Evolutionary conservation across 2,797 vertebrate genomes (phyloP).

Genomic region (Alfaro cultratus): DNA sequence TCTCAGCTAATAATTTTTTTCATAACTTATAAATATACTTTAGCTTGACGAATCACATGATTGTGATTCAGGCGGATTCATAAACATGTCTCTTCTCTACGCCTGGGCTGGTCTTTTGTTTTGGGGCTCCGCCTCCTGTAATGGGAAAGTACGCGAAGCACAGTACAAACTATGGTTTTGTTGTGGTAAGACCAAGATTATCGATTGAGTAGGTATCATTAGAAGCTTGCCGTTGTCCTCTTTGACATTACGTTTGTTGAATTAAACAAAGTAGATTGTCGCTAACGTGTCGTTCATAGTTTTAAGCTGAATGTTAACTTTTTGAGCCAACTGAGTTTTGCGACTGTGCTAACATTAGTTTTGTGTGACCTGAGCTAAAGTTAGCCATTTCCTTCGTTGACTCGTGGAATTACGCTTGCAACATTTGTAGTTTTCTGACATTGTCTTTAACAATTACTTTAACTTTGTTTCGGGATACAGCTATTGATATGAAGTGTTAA

Average conservation of each 20-base stretch:
- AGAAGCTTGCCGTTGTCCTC: background rate
- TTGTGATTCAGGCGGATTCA: background rate
- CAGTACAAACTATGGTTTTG: constrained; percentile 47
- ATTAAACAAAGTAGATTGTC: background rate
- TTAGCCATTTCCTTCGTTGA: constrained; percentile 11
- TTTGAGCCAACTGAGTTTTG: constrained; percentile 40
- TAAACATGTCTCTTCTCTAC: constrained; percentile 20
- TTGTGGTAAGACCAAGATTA: constrained; percentile 32
- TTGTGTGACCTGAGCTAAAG: constrained; percentile 27
- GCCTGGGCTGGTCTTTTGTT: constrained; percentile 63
- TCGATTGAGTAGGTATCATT: constrained; percentile 55
- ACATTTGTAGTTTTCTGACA: background rate
- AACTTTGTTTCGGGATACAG: background rate
- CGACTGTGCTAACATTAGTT: constrained; percentile 41
- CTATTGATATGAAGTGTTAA: background rate
- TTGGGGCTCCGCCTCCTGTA: background rate
- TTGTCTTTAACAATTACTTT: too few species aligned
- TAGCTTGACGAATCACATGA: background rate
- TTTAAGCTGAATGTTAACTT: background rate
- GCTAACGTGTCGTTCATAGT: background rate
- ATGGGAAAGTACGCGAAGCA: constrained; percentile 40
- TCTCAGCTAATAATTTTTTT: too few species aligned
- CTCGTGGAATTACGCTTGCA: background rate
- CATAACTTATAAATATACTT: background rate
- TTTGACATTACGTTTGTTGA: background rate